Percentiles rank a stretch among this genome's conserved stretches.
Evolutionary conservation across 1,140 invertebrate genomes (phyloP).

Genomic region (Ceratosolen fusciceps): DNA sequence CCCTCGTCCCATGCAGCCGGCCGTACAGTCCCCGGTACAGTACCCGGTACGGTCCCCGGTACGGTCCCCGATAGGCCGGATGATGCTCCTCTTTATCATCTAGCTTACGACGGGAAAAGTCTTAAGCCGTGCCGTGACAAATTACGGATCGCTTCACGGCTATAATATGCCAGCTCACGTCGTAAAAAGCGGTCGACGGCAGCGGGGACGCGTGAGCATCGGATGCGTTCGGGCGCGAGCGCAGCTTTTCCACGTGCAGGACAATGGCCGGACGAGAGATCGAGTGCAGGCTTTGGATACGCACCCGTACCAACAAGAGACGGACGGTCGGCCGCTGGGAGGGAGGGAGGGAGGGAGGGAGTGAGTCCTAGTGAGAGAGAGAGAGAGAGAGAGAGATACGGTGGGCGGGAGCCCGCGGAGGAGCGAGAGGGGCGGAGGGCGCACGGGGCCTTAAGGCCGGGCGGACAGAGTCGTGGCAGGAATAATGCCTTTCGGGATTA

Average conservation of each 20-base stretch:
- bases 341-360: neutral
- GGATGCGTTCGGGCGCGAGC: constrained; percentile 27
- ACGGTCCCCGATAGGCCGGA: too few relatives aligned
- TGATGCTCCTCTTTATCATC: constrained; percentile 16
- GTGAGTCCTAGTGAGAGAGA: neutral
- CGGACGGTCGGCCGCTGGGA: too few relatives aligned
- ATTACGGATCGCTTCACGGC: constrained; percentile 60
- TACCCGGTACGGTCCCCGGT: too few relatives aligned
- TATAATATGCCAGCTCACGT: constrained; percentile 47
- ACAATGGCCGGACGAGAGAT: constrained; percentile 28
- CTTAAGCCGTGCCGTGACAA: constrained; percentile 56
- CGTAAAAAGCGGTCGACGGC: constrained; percentile 14
- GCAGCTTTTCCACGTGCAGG: constrained; percentile 26
- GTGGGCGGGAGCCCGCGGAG: neutral
- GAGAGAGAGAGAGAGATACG: too few relatives aligned
- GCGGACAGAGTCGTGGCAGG: constrained; percentile 60
- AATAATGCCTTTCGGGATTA: constrained; percentile 66
- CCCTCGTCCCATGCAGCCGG: too few relatives aligned
- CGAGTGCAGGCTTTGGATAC: too few relatives aligned
- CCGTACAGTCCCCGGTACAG: too few relatives aligned
- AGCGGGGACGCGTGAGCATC: constrained; percentile 6
- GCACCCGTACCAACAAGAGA: too few relatives aligned
- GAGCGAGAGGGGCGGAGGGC: neutral
- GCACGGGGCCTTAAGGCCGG: constrained; percentile 4
- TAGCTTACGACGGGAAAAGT: neutral